Base-by-base conservation (phyloP, 2,113 vertebrate genomes). In the Scytalopus superciliaris region DNA sequence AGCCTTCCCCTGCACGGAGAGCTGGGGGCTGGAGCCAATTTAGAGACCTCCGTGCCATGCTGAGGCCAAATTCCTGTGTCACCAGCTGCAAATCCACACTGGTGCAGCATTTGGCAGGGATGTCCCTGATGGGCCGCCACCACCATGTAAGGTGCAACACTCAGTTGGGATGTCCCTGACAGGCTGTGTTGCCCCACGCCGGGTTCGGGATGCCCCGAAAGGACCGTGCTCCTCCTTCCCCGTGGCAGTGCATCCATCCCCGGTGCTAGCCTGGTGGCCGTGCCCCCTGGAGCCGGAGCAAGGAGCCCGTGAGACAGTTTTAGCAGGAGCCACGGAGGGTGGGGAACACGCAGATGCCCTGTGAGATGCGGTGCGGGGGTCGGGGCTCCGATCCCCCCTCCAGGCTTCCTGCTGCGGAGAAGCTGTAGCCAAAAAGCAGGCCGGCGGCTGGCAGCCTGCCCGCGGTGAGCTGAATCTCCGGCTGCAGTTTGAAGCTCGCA, bases 401-500 rank as follows among this genome's bases (percentile, higher is more conserved):
- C 2, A 22, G 83, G 90, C 91, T 93, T 85, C 94, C 94, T 88
- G 94, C 95, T 88, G 94, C 42, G 67, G 56, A 92, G 92, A 67
- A 96, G 94, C 84, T 37, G 60, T 79, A 88, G 93, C 84, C 89
- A 91, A 84, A 94, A 89, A 88, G 90, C 90, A 68, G 93, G 85
- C 94, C 18, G 12, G 89, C 25, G 28, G 79, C 93, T 96, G 97
- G 97, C 97, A 95, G 89, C 76, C 73, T 92, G 97, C 97, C 96
- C 79, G 14, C 77, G 18, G 94, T 57, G 52, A 88, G 96, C 96
- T 75, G 91, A 81, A 87, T 88, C 94, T 95, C 95, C 66, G 94
- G 94, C 97, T 90, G 96, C 96, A 96, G 95, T 94, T 94, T 96
- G 96, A 96, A 95, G 96, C 96, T 97, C 72, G 90, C 97, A 97